Evolutionary conservation across 2,888 invertebrate genomes (phyloP).

Genomic region (Zaprionus bogoriensis): DNA sequence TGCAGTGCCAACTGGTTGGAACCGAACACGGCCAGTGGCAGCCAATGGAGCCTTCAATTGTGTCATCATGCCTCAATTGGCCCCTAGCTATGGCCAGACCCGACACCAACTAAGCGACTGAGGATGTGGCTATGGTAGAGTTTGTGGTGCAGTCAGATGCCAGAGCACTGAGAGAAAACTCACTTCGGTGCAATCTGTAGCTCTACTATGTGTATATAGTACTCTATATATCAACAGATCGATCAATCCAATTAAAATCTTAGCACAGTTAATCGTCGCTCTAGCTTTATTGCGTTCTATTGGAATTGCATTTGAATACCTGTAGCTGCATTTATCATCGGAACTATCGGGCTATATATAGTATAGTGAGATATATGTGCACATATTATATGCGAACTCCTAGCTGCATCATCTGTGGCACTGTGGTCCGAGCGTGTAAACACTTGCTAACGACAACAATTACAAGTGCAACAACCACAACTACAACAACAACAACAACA

Average conservation of each 20-base stretch:
- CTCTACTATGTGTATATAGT: background rate
- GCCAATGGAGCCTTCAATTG: constrained; percentile 23
- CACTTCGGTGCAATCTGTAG: background rate
- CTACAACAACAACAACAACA: background rate
- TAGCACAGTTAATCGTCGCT: background rate
- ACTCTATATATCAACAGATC: background rate
- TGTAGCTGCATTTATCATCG: background rate
- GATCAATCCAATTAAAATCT: background rate
- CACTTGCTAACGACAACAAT: background rate
- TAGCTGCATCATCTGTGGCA: constrained; percentile 4
- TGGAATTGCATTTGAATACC: background rate
- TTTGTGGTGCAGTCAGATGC: background rate
- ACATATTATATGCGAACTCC: background rate
- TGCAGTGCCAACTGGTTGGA: constrained; percentile 59
- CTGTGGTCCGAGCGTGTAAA: background rate
- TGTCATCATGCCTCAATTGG: background rate
- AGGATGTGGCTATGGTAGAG: background rate
- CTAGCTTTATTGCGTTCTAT: background rate
- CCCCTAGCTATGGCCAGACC: no score
- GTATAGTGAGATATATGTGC: background rate
- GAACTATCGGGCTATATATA: background rate
- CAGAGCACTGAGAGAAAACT: background rate
- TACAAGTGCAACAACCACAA: background rate
- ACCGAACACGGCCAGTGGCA: constrained; percentile 55
- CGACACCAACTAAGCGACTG: no score